These are phyloP conservation scores for Anoncus sp. DNA, from an alignment of 2,888 invertebrate genomes.

Conservation along the genomic window DNA sequence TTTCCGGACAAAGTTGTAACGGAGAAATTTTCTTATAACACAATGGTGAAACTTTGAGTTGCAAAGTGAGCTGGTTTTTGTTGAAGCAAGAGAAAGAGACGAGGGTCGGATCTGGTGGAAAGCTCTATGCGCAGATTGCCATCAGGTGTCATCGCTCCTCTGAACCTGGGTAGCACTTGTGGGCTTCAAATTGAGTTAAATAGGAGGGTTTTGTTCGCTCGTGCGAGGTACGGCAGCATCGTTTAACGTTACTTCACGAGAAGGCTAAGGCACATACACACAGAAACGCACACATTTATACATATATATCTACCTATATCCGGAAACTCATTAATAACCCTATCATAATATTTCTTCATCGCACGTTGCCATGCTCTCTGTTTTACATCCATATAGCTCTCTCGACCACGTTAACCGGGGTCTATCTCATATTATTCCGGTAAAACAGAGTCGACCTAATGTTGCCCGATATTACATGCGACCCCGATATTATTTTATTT, in stretches of 20 bases:
- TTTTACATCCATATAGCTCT: neutral
- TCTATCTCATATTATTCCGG: neutral
- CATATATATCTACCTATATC: neutral
- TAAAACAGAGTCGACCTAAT: neutral
- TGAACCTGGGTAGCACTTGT: conserved; percentile 16
- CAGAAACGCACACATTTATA: no score
- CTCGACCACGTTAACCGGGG: neutral
- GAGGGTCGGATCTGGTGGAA: no score
- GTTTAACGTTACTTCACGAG: conserved; percentile 41
- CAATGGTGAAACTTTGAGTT: conserved; percentile 13
- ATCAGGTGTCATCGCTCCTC: conserved; percentile 28
- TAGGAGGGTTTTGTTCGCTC: conserved; percentile 29
- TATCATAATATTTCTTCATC: conserved; percentile 52
- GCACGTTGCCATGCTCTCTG: neutral
- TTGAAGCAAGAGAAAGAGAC: neutral
- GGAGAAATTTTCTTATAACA: conserved; percentile 20
- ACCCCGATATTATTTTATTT: conserved; percentile 15
- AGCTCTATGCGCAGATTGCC: conserved; percentile 9
- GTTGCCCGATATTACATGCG: neutral
- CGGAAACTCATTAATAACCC: conserved; percentile 33
- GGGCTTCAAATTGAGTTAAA: conserved; percentile 52
- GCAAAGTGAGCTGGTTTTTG: conserved; percentile 6
- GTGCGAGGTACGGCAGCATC: neutral
- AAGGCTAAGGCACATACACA: conserved; percentile 24
- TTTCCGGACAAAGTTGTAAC: neutral